Evolutionary conservation across 2,888 invertebrate genomes (phyloP), one percentile per base, ranked within the genome.

Genomic region (Agapetus fuscipes): DNA sequence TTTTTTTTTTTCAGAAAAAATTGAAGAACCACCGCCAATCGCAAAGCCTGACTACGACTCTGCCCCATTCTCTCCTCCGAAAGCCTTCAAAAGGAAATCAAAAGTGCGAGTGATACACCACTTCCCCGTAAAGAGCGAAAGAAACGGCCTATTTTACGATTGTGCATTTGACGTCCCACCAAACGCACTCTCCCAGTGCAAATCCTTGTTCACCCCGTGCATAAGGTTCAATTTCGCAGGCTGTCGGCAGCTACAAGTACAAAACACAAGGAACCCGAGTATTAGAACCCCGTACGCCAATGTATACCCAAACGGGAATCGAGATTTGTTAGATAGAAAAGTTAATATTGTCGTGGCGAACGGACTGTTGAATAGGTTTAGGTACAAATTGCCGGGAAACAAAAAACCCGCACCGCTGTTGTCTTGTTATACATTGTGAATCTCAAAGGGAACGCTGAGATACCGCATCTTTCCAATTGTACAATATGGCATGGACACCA

Each of bases 281-380:
- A 16, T 34, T 16, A 36, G 43, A 17, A 20, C 40, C 3, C 25
- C 30, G 11, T 45, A 35, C 14, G 15, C 30, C 7, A 43, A 35
- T 28, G 15, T 14, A 2, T 48, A 39, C 28, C 38, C 34, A 14
- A 48, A 48, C 30, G 48, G 48, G 10, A 45, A 38, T 14, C 42
- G 40, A 28, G 39, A 45, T 15, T 37, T 29, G 20, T 3, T 20
- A 26, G 48, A 48, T 30, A 48, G 34, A 30, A 48, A 45, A 31
- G 13, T 41, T 3, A 41, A 34, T 6, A 60, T 60, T 0, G 53
- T 62, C 0, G 54, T 62, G 0, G 67, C 66, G 0, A 60, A 60
- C 34, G 67, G 67, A 17, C 46, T 62, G 2, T 53, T 69, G 29
- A 57, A 63, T 52, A 61, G 67, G 42, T 70, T 69, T 59, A 66